A percentile compares a stretch with the other conserved stretches of the same genome.
Evolutionary conservation across 2,888 invertebrate species (phyloP).

Genomic region (Cryptops parisi): DNA sequence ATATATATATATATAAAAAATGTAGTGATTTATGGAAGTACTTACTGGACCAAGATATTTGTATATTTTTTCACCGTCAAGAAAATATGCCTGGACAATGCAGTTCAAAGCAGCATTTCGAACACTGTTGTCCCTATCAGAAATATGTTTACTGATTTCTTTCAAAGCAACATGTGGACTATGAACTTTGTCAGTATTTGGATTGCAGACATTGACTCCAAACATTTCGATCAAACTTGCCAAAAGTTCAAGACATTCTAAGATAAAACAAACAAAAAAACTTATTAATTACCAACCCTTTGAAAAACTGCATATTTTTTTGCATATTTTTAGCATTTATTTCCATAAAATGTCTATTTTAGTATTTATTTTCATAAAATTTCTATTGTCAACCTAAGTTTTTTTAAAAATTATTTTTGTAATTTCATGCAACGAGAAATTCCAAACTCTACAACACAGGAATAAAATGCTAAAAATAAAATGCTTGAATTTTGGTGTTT

Average conservation of each 20-base stretch:
- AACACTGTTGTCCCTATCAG: slow-evolving; percentile 90
- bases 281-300: background rate
- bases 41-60: slow-evolving; percentile 77
- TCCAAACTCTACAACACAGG: too few species aligned
- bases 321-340: too few species aligned
- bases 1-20: slow-evolving; percentile 19
- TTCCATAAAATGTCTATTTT: too few species aligned
- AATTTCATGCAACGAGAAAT: too few species aligned
- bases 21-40: too few species aligned
- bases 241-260: slow-evolving; percentile 85
- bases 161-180: slow-evolving; percentile 62
- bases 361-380: too few species aligned
- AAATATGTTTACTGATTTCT: slow-evolving; percentile 85
- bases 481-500: too few species aligned
- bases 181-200: slow-evolving; percentile 57
- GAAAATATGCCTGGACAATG: slow-evolving; percentile 73
- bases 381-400: too few species aligned
- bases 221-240: slow-evolving; percentile 69
- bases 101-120: slow-evolving; percentile 91
- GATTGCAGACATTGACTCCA: slow-evolving; percentile 68
- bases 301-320: background rate
- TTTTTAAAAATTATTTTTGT: too few species aligned
- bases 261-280: slow-evolving; percentile 12
- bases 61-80: slow-evolving; percentile 79
- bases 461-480: too few species aligned